Base-by-base conservation (phyloP, 2,797 vertebrate species). In the Cirrhinus mrigala region DNA sequence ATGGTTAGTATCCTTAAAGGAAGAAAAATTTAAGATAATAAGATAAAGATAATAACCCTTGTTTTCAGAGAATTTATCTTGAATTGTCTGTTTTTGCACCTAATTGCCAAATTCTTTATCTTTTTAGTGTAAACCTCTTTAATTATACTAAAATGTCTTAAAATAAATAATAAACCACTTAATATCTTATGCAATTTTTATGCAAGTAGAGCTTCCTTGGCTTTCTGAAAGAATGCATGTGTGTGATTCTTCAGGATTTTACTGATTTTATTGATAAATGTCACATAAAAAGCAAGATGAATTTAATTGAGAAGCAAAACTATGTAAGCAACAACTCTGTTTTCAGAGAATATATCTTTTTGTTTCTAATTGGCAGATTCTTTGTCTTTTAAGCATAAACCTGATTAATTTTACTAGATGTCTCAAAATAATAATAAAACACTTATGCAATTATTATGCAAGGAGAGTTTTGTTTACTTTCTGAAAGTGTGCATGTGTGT, bases 181-280 rank as follows among this genome's bases (percentile, higher is more conserved):
- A 48, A 16, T 48, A 71, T 15, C 1, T 58, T 46, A 46, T 64
- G 40, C 40, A 60, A 64, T 64, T 24, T 22, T 48, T 27, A 60
- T 79, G 37, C n/a, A 79, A 79, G n/a, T 1, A 60, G 20, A 52
- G 77, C 10, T 46, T 79, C 4, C 15, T 44, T 76, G 22, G 40
- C 8, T 69, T 82, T 74, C 1, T 27, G 10, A 9, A n/a, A 37
- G 22, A 29, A 8, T 74, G 56, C 62, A 50, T 5, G 40, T 33
- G 48, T 58, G 12, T 48, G 14, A 62, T 76, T 20, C 24, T 76
- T 20, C 24, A 69, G 27, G 29, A 50, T 60, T 69, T 50, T 8
- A 58, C 3, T 22, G 3, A 82, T 64, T 78, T 6, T 37, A 70
- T 76, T 79, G 11, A 58, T 82, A 64, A 46, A 78, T 62, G 33